These are phyloP conservation scores for Drosophila koepferae DNA, from an alignment of 2,888 invertebrate species.

Conservation along the genomic window DNA sequence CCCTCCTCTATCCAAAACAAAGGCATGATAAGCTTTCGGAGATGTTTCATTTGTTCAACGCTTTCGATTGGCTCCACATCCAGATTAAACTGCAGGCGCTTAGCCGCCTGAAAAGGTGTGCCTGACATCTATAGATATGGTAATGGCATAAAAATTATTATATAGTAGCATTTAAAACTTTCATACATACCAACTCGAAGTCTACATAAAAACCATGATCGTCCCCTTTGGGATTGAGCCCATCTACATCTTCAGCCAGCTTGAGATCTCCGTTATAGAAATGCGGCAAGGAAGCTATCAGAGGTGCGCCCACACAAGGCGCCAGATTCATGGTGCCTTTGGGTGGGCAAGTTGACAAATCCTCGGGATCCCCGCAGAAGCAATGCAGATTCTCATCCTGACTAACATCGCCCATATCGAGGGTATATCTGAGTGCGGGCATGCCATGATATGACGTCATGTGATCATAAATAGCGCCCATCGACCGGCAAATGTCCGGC, in stretches of 20 bases:
- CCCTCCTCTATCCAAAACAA: constrained; percentile 94
- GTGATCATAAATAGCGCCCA: constrained; percentile 88
- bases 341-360: constrained; percentile 87
- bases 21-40: constrained; percentile 89
- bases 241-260: constrained; percentile 85
- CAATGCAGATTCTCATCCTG: constrained; percentile 87
- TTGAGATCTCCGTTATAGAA: constrained; percentile 88
- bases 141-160: not conserved
- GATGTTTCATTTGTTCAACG: constrained; percentile 88
- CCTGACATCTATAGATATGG: constrained; percentile 85
- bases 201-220: constrained; percentile 91
- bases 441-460: constrained; percentile 89
- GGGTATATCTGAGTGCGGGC: constrained; percentile 88
- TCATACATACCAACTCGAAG: constrained; percentile 90
- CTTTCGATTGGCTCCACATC: constrained; percentile 88
- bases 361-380: constrained; percentile 87
- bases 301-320: constrained; percentile 88
- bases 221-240: constrained; percentile 88
- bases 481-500: constrained; percentile 91
- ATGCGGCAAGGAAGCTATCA: constrained; percentile 92
- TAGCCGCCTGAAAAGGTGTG: constrained; percentile 90
- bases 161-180: not conserved
- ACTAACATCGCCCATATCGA: constrained; percentile 90
- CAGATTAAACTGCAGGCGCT: constrained; percentile 91
- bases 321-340: constrained; percentile 90